Conservation (phyloP, 2,113 vertebrate genomes). For the Rhombomys opimus region DNA sequence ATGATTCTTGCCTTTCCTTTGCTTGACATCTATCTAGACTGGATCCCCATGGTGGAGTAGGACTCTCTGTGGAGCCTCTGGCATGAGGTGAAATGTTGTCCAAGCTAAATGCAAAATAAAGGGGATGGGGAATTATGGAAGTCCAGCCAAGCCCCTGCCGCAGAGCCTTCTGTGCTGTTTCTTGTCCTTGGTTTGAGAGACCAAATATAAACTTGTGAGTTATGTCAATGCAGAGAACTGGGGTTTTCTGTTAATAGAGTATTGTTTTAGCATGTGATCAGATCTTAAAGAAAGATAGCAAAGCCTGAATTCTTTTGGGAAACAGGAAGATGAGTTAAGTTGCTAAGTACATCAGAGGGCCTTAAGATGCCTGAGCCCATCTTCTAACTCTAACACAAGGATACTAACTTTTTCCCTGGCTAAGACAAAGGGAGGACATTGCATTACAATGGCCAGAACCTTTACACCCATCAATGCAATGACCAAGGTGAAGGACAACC, state of each 20-base stretch:
- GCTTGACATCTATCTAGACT: background rate
- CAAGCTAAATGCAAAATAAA: constrained; percentile 52
- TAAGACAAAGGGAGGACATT: constrained; percentile 18
- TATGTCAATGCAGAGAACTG: constrained; percentile 6
- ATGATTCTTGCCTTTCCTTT: constrained; percentile 44
- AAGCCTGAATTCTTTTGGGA: constrained; percentile 24
- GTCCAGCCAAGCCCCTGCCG: background rate
- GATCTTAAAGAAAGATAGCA: constrained; percentile 52
- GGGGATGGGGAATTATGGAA: constrained; percentile 6
- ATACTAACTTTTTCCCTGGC: background rate
- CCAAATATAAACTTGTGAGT: constrained; percentile 37
- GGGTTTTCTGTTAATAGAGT: constrained; percentile 32
- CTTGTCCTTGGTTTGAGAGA: constrained; percentile 30
- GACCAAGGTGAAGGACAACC: constrained; percentile 6
- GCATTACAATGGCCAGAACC: constrained; percentile 24
- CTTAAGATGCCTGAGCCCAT: background rate
- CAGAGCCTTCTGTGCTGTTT: background rate
- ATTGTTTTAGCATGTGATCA: constrained; percentile 55
- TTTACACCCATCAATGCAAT: background rate
- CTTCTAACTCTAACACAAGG: constrained; percentile 32
- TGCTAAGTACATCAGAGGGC: background rate
- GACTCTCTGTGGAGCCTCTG: constrained; percentile 55
- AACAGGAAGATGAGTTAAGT: background rate
- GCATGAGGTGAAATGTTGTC: background rate
- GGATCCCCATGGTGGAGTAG: constrained; percentile 36